phyloP scores from a whole-genome alignment of 2,797 vertebrate genomes.

The Emys orbicularis region DNA sequence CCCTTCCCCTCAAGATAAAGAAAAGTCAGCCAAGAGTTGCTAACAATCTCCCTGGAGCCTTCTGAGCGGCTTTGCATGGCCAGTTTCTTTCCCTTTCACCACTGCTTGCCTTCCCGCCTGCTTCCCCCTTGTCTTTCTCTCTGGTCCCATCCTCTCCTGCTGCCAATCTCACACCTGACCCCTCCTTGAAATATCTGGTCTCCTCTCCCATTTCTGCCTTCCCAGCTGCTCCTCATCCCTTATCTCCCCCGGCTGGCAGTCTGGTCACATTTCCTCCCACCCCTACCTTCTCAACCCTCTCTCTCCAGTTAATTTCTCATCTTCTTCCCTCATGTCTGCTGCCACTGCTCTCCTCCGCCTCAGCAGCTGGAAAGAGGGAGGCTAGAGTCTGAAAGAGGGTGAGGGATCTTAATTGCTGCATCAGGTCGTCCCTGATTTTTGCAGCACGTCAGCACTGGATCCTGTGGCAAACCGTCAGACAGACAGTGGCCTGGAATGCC shows the following conservation, averaged over 20 bases:
- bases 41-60: no score
- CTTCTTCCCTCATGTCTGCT: neutral
- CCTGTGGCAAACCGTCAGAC: constrained; percentile 42
- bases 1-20: neutral
- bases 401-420: neutral
- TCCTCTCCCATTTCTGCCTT: neutral
- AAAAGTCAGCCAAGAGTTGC: neutral
- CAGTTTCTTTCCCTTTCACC: neutral
- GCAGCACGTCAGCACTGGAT: neutral
- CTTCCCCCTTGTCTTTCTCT: neutral
- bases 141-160: neutral
- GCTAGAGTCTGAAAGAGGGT: neutral
- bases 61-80: neutral
- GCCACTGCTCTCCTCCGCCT: neutral
- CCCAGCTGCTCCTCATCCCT: neutral
- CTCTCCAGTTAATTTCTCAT: neutral
- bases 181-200: neutral
- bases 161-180: neutral
- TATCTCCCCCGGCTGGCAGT: neutral
- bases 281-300: neutral
- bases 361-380: neutral
- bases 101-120: neutral
- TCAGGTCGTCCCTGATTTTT: constrained; percentile 2
- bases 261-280: neutral
- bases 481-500: constrained; percentile 32